These are phyloP conservation scores for Otis tarda DNA, from an alignment of 2,113 vertebrate species.

Conservation along the genomic window DNA sequence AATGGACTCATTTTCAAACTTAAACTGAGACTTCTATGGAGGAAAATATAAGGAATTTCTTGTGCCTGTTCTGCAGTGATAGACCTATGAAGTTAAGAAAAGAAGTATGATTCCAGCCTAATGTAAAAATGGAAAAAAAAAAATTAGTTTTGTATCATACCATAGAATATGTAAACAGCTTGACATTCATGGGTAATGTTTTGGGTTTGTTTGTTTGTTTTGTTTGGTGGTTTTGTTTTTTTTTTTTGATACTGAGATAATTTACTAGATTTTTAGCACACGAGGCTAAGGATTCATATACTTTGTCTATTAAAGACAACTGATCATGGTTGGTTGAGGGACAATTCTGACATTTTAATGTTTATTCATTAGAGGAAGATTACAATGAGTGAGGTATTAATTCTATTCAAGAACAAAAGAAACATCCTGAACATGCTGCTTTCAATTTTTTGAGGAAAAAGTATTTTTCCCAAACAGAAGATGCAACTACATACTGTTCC, in stretches of 20 bases:
- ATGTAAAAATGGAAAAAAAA: not conserved
- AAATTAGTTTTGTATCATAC: not conserved
- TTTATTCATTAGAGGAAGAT: conserved; percentile 34
- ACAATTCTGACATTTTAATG: conserved; percentile 14
- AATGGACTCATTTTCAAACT: not conserved
- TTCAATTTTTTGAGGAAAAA: not conserved
- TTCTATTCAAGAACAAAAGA: conserved; percentile 29
- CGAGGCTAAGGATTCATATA: not conserved
- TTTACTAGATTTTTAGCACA: not conserved
- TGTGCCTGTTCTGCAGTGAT: not conserved
- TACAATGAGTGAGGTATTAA: conserved; percentile 13
- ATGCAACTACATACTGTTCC: not conserved
- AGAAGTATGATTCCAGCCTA: not conserved
- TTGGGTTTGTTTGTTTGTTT: not conserved
- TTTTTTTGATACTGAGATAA: not conserved
- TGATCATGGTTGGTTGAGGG: not conserved
- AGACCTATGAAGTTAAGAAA: not conserved
- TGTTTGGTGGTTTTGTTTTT: not conserved
- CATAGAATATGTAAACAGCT: not conserved
- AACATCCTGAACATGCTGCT: not conserved
- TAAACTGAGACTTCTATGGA: not conserved
- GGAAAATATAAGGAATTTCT: not conserved
- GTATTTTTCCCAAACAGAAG: conserved; percentile 14
- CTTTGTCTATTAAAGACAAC: not conserved
- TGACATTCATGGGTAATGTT: not conserved